phyloP scores from a whole-genome alignment of 2,797 vertebrate species.

The Carapus acus region DNA sequence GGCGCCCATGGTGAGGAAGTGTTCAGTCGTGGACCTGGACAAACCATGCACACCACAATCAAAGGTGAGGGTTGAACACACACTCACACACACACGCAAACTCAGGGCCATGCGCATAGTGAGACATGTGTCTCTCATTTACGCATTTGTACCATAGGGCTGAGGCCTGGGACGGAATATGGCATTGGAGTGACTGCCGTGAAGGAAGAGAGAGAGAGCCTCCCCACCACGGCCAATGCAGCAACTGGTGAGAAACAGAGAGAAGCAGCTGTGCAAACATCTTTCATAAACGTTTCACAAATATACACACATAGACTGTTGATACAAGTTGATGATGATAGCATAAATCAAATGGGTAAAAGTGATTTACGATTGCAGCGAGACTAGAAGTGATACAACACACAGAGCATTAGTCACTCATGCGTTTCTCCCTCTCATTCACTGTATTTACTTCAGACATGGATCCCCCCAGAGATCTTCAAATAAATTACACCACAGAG shows the following conservation, averaged over 20 bases:
- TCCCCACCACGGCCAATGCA: conserved; percentile 84
- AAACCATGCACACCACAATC: conserved; percentile 77
- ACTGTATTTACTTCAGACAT: conserved; percentile 77
- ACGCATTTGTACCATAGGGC: conserved; percentile 69
- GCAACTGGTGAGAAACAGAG: conserved; percentile 81
- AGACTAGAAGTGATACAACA: not conserved
- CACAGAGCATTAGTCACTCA: not conserved
- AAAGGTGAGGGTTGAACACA: conserved; percentile 68
- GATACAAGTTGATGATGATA: conserved; percentile 19
- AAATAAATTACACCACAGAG: conserved; percentile 70
- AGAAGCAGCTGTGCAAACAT: conserved; percentile 39
- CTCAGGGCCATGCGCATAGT: no score
- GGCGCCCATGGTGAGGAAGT: conserved; percentile 80
- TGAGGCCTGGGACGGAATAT: conserved; percentile 90
- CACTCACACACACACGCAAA: not conserved
- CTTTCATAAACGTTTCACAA: no score
- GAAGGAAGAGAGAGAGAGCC: conserved; percentile 84
- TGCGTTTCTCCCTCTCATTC: not conserved
- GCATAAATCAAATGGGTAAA: conserved; percentile 12
- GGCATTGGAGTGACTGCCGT: conserved; percentile 89
- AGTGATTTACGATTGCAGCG: conserved; percentile 15
- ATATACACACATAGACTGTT: conserved; percentile 17
- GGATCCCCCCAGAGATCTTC: conserved; percentile 81
- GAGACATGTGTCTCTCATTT: not conserved
- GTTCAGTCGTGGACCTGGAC: conserved; percentile 72